Evolutionary conservation across 2,113 vertebrate genomes (phyloP).

Genomic region (human (Homo sapiens)): GRCh38 chr9:42391001-42391500

Average conservation of each 20-base stretch:
- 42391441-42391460: not conserved
- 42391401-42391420: not conserved
- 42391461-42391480: not conserved
- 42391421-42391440: not conserved
- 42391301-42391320: not conserved
- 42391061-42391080: too few species aligned
- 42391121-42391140: not conserved
- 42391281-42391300: not conserved
- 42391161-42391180: not conserved
- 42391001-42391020: not conserved
- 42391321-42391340: too few species aligned
- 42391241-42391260: not conserved
- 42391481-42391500: not conserved
- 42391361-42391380: not conserved
- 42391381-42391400: not conserved
- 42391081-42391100: not conserved
- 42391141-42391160: not conserved
- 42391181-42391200: not conserved
- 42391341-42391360: not conserved
- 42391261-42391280: not conserved
- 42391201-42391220: not conserved
- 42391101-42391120: not conserved
- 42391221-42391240: not conserved
- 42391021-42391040: not conserved
- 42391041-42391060: not conserved